Base-by-base conservation (phyloP, 1,140 invertebrate species). In the Cydia strobilella region DNA sequence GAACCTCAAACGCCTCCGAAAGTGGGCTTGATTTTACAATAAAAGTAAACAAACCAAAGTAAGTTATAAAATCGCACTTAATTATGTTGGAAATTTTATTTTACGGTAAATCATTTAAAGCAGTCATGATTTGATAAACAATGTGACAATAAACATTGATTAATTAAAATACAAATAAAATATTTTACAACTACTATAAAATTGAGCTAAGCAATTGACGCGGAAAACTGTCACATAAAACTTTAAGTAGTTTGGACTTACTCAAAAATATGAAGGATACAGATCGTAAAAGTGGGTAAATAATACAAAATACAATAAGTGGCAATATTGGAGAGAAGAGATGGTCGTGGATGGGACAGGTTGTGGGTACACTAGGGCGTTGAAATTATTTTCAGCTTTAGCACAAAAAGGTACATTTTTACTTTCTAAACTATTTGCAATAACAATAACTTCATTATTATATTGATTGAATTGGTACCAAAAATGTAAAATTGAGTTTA, bases 271-370 rank as follows among this genome's bases (percentile, higher is more conserved):
- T 89, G 85, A 86, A 80, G 79, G 86, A 87, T 85, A 83, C 82
- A 71, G 82, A 73, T 91, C 87, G 86, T 92, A 92, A 92, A 92
- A 82, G 86, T 85, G 80, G 88, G 89, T 91, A 91, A 90, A 92
- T 91, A 92, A 89, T 92, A 92, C 90, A 92, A 90, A 92, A 92
- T 91, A 92, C 89, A 90, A 90, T 92, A 92, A 91, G 89, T 91
- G 89, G 85, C 88, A 82, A 89, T 92, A 92, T 90, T 88, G 87
- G 77, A 84, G 85, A 84, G 79, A 82, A 77, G 82, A 77, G 80
- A 74, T 82, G 77, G 80, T 74, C 79, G 77, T 75, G 75, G 54
- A 72, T 72, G 78, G 51, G 27, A 76, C 81, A 77, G 75, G 13
- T 78, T 69, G 10, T 75, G 5, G 80, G 72, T 65, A 80, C 79